Percentiles rank a stretch among this genome's conserved stretches.
Evolutionary conservation across 2,888 invertebrate genomes (phyloP).

Genomic region (Phrixothrix hirtus): DNA sequence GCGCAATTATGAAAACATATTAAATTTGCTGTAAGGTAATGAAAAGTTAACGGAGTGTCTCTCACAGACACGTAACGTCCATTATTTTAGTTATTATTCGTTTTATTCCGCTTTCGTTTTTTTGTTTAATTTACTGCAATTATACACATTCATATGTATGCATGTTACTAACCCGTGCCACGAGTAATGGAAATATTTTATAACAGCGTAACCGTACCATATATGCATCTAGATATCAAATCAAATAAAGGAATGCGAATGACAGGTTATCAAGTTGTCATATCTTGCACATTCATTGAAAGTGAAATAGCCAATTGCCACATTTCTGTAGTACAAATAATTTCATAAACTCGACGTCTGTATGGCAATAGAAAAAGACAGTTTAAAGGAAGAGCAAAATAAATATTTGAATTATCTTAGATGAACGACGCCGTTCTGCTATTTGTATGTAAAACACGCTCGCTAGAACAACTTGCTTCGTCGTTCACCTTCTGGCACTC

Average conservation of each 20-base stretch:
- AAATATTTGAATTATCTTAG: constrained; percentile 18
- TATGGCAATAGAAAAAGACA: constrained; percentile 1
- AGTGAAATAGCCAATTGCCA: neutral
- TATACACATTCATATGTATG: too few relatives aligned
- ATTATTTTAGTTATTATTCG: constrained; percentile 13
- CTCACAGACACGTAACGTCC: constrained; percentile 16
- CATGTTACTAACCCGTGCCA: too few relatives aligned
- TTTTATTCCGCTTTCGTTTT: constrained; percentile 3
- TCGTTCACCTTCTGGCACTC: constrained; percentile 5
- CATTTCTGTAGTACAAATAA: neutral
- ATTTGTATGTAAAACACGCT: constrained; percentile 27
- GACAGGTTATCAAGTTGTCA: too few relatives aligned
- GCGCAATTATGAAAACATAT: constrained; percentile 13
- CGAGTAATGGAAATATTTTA: too few relatives aligned
- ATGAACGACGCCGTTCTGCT: constrained; percentile 2
- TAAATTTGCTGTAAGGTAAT: constrained; percentile 15
- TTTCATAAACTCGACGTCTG: neutral
- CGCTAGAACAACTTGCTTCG: constrained; percentile 7
- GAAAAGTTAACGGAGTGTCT: constrained; percentile 13
- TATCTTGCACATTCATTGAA: too few relatives aligned
- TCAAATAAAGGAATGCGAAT: too few relatives aligned
- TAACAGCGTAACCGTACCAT: too few relatives aligned
- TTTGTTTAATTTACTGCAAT: too few relatives aligned
- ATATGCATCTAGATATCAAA: too few relatives aligned
- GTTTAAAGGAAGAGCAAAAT: constrained; percentile 12